Evolutionary conservation across 2,113 vertebrate species (phyloP).

Genomic region (Heterocephalus glaber): DNA sequence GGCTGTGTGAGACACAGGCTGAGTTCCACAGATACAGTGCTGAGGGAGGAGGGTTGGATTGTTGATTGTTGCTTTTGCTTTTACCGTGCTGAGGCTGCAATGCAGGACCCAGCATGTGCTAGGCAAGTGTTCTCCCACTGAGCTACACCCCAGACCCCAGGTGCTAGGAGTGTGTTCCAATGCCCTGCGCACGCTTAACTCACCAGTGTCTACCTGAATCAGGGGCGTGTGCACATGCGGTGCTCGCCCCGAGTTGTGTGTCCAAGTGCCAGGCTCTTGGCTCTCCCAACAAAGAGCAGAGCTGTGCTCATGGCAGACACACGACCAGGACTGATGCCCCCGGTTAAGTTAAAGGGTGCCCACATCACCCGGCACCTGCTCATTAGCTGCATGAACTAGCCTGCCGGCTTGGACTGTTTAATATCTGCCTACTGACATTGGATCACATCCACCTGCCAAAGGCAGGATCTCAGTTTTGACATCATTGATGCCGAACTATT

Average conservation of each 20-base stretch:
- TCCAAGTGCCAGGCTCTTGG: neutral
- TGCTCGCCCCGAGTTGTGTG: neutral
- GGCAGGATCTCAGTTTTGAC: neutral
- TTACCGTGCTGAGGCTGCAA: neutral
- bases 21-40: neutral
- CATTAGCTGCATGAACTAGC: slow-evolving; percentile 59
- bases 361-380: neutral
- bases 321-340: neutral
- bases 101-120: too few species aligned
- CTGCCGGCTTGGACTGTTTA: neutral
- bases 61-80: too few species aligned
- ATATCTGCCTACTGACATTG: slow-evolving; percentile 50
- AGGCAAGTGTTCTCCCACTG: neutral
- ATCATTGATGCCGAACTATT: neutral
- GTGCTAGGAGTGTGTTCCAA: fast-evolving
- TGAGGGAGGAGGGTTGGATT: neutral
- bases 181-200: neutral
- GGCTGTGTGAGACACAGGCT: too few species aligned
- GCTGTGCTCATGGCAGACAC: neutral
- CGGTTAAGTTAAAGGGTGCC: slow-evolving; percentile 40
- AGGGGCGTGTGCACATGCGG: fast-evolving
- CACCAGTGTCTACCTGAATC: neutral
- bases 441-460: neutral
- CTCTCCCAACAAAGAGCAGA: neutral
- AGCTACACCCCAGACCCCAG: neutral